Evolutionary conservation across 2,113 vertebrate genomes (phyloP).

Genomic region (Cryptotis parvus): DNA sequence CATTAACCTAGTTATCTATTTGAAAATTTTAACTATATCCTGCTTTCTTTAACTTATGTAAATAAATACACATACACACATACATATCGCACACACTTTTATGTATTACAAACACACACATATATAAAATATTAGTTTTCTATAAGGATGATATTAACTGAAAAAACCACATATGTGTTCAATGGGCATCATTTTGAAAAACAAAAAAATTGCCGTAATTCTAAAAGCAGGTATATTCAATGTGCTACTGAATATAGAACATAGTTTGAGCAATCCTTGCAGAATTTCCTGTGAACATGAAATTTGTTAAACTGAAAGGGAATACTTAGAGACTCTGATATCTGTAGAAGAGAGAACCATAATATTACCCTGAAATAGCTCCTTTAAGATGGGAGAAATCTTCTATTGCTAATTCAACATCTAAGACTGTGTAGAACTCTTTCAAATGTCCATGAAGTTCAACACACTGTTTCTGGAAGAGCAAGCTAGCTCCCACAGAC

Average conservation of each 20-base stretch:
- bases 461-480: not conserved
- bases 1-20: not conserved
- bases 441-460: not conserved
- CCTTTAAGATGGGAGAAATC: not conserved
- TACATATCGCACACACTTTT: no score
- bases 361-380: not conserved
- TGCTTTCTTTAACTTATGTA: slow-evolving; percentile 37
- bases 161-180: not conserved
- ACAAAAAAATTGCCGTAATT: not conserved
- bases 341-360: not conserved
- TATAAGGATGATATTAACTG: not conserved
- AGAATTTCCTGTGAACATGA: not conserved
- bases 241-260: not conserved
- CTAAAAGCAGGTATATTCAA: not conserved
- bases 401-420: no score
- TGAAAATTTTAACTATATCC: not conserved
- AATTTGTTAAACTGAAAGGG: not conserved
- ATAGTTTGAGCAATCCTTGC: not conserved
- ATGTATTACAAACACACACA: no score
- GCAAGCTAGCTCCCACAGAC: not conserved
- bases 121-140: not conserved
- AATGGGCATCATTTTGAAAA: not conserved
- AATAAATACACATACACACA: no score
- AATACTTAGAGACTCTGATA: not conserved
- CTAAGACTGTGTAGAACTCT: not conserved